Percentiles rank a stretch among this genome's conserved stretches.
phyloP scores from a whole-genome alignment of 2,797 vertebrate genomes.

The Ceyx erithaca region DNA sequence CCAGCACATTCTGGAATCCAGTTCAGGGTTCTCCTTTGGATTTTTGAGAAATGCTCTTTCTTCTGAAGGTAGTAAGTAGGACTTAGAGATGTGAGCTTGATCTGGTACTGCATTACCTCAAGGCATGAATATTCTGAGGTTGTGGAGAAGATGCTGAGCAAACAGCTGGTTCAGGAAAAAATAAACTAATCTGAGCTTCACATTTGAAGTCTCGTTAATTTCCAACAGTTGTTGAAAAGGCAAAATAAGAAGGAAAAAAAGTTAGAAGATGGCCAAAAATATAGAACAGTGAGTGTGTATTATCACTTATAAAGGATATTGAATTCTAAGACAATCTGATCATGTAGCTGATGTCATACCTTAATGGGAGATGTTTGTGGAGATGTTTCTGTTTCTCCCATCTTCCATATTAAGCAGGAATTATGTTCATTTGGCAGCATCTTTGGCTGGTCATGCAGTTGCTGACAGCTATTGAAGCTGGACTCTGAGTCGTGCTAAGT shows the following conservation, averaged over 20 bases:
- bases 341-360: background rate
- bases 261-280: background rate
- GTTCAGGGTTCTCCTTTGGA: background rate
- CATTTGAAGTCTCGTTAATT: background rate
- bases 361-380: background rate
- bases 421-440: background rate
- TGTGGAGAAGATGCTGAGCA: background rate
- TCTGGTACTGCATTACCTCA: background rate
- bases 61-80: background rate
- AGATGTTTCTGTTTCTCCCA: background rate
- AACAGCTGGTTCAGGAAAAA: background rate
- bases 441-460: background rate
- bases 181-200: background rate
- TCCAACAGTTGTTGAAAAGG: background rate
- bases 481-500: background rate
- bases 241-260: background rate
- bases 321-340: background rate
- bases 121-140: background rate
- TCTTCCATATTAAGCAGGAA: background rate
- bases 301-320: background rate
- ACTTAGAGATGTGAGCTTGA: background rate
- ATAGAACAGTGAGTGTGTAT: background rate
- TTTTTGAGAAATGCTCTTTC: background rate
- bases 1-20: background rate
- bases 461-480: background rate